Conservation (phyloP, 2,888 invertebrate species). For the Drosophila neutralis region DNA sequence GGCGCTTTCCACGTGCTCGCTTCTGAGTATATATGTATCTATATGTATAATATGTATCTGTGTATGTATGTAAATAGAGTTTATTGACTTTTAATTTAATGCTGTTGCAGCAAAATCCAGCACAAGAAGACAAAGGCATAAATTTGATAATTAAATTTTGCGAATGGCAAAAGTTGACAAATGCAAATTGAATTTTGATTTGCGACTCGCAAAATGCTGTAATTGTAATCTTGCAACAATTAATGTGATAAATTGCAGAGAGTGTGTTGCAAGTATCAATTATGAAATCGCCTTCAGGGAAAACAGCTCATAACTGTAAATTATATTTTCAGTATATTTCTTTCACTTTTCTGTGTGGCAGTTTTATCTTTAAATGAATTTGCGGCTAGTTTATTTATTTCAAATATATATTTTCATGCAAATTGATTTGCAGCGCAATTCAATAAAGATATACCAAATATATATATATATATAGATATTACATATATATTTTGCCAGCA, state of each 20-base stretch:
- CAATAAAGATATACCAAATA: conserved; percentile 8
- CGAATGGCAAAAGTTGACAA: conserved; percentile 40
- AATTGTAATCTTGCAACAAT: conserved; percentile 31
- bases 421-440: conserved; percentile 9
- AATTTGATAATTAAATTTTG: conserved; percentile 42
- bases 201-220: conserved; percentile 23
- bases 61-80: conserved; percentile 21
- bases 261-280: conserved; percentile 11
- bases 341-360: neutral
- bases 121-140: conserved; percentile 12
- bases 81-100: conserved; percentile 60
- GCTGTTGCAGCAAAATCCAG: conserved; percentile 27
- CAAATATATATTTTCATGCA: conserved; percentile 7
- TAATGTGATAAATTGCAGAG: conserved; percentile 26
- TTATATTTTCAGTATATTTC: neutral
- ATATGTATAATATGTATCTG: neutral
- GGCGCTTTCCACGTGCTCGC: conserved; percentile 49
- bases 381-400: conserved; percentile 13
- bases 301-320: neutral
- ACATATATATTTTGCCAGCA: conserved; percentile 1
- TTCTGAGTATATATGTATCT: neutral
- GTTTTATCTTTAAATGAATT: neutral
- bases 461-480: neutral
- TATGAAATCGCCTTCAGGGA: conserved; percentile 2
- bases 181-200: conserved; percentile 51